Evolutionary conservation across 37 sponge, comb jelly and placozoan species (phyloP), one percentile per base, ranked within the genome.

Genomic region (Amphimedon queenslandica): DNA sequence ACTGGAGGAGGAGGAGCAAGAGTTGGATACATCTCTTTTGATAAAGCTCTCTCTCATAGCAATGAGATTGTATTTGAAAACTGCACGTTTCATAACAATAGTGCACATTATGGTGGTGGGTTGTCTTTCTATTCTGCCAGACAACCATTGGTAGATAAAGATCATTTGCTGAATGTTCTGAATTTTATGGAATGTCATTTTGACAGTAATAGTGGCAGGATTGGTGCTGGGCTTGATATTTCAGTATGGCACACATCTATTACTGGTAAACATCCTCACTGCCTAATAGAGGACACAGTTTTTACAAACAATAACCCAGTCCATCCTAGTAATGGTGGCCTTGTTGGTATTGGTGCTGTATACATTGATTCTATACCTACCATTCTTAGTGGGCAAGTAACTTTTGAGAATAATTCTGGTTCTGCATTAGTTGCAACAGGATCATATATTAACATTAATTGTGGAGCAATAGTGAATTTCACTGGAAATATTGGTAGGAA

Each of bases 61-160:
- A 84, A 84, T 63, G 77, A 25, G 1, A 18, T 90, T 39, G 6
- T 16, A 1, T 61, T 90, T 13, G 40, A 35, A 3, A 55, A 81
- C 28, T 72, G 85, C 47, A 69, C 13, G 18, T 81, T 90, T 36
- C 40, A 40, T 25, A 25, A 42, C 53, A 90, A 90, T 57, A 68
- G 33, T 36, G 90, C 90, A n/a, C 16, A 84, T 35, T 90, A 70
- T 72, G 90, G 90, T 40, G 90, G 72, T 21, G 90, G 90, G 29
- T 1, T 90, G 20, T 69, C 80, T 33, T 70, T 68, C 51, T 29
- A 39, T 30, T 21, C 71, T 70, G 42, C 51, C 24, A n/a, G 51
- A 42, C 51, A 70, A 37, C 61, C 23, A n/a, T n/a, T n/a, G n/a
- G n/a, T n/a, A n/a, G n/a, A n/a, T n/a, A n/a, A n/a, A n/a, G 13